These are phyloP conservation scores for Dysmachus trigonus DNA, from an alignment of 2,888 invertebrate species.

Conservation along the genomic window DNA sequence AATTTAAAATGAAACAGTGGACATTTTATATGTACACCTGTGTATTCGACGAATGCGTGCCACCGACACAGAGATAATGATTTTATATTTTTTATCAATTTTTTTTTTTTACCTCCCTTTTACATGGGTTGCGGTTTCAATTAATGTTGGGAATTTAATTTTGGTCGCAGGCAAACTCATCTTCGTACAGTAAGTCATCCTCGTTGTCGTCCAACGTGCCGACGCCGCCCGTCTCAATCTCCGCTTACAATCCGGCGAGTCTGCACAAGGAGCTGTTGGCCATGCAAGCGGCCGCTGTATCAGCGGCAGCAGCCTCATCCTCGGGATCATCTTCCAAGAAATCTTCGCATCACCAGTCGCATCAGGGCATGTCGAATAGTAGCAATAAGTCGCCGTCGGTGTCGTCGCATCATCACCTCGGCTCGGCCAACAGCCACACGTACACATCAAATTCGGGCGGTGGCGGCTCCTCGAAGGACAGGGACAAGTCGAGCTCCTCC, in stretches of 20 bases:
- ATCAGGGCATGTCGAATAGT: constrained; percentile 47
- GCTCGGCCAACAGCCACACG: constrained; percentile 52
- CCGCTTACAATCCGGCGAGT: constrained; percentile 63
- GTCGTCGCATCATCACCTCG: constrained; percentile 53
- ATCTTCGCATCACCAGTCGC: constrained; percentile 52
- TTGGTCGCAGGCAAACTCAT: constrained; percentile 56
- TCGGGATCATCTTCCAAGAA: constrained; percentile 54
- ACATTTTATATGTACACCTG: neutral
- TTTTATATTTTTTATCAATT: neutral
- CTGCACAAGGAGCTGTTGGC: constrained; percentile 64
- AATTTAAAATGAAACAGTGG: constrained; percentile 7
- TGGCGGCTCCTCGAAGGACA: constrained; percentile 56
- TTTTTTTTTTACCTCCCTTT: neutral
- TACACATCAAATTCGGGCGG: constrained; percentile 46
- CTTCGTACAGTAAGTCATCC: constrained; percentile 59
- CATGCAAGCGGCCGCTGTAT: constrained; percentile 64
- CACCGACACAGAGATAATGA: neutral
- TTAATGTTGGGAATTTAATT: neutral
- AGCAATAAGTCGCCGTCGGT: constrained; percentile 46
- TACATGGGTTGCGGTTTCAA: neutral
- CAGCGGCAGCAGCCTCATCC: constrained; percentile 51
- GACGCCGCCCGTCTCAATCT: constrained; percentile 58
- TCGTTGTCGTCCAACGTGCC: constrained; percentile 57
- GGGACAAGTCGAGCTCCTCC: constrained; percentile 59
- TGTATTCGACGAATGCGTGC: neutral